Evolutionary conservation across 1,140 invertebrate species (phyloP).

Genomic region (Cherax destructor): DNA sequence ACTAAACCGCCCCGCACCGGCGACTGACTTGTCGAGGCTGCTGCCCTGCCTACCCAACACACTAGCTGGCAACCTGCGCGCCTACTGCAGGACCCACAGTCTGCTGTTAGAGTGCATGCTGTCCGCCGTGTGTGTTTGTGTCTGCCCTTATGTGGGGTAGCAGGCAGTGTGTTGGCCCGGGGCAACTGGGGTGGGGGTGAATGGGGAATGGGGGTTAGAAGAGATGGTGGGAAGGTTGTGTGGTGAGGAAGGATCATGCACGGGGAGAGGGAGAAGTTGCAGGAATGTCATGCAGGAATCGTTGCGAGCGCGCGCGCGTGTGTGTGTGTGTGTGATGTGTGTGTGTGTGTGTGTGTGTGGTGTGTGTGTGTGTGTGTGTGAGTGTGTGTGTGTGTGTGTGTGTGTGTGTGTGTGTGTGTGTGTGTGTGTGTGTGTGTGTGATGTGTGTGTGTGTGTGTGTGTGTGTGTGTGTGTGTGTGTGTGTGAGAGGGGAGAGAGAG

Average conservation of each 20-base stretch:
- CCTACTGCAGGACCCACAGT: conserved; percentile 21
- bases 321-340: background rate
- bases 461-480: no score
- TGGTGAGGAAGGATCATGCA: no score
- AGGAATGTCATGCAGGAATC: no score
- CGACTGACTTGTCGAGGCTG: background rate
- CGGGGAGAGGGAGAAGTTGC: no score
- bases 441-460: no score
- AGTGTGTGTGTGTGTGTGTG: no score
- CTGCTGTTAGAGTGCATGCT: conserved; percentile 5
- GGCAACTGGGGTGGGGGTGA: no score
- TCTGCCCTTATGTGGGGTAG: background rate
- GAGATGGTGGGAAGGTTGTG: no score
- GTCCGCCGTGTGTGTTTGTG: background rate
- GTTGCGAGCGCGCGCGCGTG: background rate
- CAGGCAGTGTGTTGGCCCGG: background rate
- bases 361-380: background rate
- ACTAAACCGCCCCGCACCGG: conserved; percentile 9
- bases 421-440: no score
- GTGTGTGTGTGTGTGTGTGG: background rate
- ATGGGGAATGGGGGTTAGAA: no score
- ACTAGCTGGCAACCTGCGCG: conserved; percentile 22
- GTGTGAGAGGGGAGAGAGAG: no score
- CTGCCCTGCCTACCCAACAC: background rate
- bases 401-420: no score